Conservation (phyloP, 2,113 vertebrate species). For the Fukomys damarensis region DNA sequence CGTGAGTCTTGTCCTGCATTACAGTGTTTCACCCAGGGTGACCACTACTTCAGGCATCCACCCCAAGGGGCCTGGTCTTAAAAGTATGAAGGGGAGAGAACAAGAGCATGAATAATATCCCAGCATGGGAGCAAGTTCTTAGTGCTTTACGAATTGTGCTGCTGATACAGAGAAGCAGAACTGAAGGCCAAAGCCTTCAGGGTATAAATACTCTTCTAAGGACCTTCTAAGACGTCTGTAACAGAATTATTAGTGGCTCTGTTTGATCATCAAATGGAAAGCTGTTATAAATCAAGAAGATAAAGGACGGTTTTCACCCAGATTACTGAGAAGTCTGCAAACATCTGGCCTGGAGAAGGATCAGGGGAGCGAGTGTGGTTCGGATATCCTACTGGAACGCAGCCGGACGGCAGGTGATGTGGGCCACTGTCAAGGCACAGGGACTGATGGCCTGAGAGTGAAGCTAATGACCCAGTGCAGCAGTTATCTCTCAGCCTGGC, state of each 20-base stretch:
- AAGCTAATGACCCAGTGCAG: conserved; percentile 63
- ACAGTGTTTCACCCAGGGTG: background rate
- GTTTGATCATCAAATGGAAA: conserved; percentile 66
- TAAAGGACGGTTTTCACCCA: conserved; percentile 73
- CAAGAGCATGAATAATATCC: background rate
- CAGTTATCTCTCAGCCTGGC: conserved; percentile 65
- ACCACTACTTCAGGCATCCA: background rate
- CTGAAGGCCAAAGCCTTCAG: background rate
- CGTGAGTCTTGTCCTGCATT: background rate
- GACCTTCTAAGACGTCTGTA: conserved; percentile 1
- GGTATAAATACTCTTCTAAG: conserved; percentile 65
- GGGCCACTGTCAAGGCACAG: conserved; percentile 39
- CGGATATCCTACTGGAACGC: conserved; percentile 74
- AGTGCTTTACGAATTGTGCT: background rate
- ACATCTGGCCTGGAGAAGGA: conserved; percentile 78
- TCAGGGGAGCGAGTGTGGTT: conserved; percentile 56
- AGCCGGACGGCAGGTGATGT: conserved; percentile 1
- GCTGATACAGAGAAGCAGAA: conserved; percentile 51
- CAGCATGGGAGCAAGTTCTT: background rate
- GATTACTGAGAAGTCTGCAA: conserved; percentile 61
- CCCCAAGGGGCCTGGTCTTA: background rate
- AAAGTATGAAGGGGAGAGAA: conserved; percentile 35
- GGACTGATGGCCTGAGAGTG: conserved; percentile 77
- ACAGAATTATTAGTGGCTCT: conserved; percentile 61
- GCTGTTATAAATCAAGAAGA: conserved; percentile 80